Conservation (phyloP, 2,888 invertebrate genomes). For the Unio delphinus region DNA sequence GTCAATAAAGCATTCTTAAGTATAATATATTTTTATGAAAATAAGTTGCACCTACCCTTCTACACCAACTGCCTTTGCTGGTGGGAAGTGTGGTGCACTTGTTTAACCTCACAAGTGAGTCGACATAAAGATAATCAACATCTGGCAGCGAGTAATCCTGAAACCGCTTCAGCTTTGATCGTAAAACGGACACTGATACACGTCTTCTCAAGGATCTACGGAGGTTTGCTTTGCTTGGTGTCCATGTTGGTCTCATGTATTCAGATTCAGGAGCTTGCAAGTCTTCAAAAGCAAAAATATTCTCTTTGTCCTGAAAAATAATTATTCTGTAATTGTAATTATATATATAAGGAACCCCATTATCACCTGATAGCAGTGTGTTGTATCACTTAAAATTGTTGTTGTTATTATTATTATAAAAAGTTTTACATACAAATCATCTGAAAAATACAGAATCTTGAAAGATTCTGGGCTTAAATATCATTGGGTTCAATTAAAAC, state of each 20-base stretch:
- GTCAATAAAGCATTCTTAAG: too few relatives aligned
- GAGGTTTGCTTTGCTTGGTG: constrained; percentile 12
- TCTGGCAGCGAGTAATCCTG: constrained; percentile 49
- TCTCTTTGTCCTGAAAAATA: constrained; percentile 27
- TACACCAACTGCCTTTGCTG: not conserved
- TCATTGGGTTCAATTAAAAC: too few relatives aligned
- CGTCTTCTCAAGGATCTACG: constrained; percentile 38
- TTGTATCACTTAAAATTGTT: too few relatives aligned
- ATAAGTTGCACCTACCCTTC: constrained; percentile 2
- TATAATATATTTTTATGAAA: too few relatives aligned
- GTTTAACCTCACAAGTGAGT: too few relatives aligned
- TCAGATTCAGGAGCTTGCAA: not conserved
- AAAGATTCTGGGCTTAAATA: too few relatives aligned
- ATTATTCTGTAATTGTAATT: not conserved
- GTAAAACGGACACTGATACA: constrained; percentile 43
- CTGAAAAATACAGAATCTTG: too few relatives aligned
- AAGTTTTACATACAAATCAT: too few relatives aligned
- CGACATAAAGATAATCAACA: too few relatives aligned
- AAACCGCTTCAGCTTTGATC: constrained; percentile 45
- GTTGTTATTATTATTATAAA: too few relatives aligned
- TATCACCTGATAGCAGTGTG: too few relatives aligned
- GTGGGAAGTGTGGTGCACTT: not conserved
- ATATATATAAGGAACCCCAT: too few relatives aligned
- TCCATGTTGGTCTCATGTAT: not conserved
- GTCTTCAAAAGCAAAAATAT: constrained; percentile 8